Evolutionary conservation across 2,888 invertebrate genomes (phyloP).

Genomic region (Tachystola acroxantha): DNA sequence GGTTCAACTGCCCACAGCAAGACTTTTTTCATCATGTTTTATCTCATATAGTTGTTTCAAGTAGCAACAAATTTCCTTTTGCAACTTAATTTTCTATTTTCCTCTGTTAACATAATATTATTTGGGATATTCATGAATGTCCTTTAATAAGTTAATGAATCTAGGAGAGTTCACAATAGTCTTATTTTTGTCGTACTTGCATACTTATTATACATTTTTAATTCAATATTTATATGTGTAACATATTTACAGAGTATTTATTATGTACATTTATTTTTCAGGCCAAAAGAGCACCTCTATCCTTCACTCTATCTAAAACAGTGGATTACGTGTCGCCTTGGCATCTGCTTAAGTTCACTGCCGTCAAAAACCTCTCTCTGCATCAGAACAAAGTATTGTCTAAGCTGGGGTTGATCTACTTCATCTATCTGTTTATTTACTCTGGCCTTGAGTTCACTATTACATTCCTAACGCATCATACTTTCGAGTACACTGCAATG

Average conservation of each 20-base stretch:
- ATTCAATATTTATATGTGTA: no score
- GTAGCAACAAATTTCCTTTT: no score
- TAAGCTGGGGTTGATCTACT: constrained; percentile 87
- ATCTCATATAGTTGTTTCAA: no score
- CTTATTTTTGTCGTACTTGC: not conserved
- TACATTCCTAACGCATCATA: constrained; percentile 96
- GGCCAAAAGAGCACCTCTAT: constrained; percentile 84
- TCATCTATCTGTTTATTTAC: constrained; percentile 95
- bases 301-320: constrained; percentile 81
- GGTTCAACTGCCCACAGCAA: no score
- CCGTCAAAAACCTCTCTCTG: constrained; percentile 80
- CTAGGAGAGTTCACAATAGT: no score
- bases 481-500: constrained; percentile 94
- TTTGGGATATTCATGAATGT: no score
- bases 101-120: no score
- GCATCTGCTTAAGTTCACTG: constrained; percentile 78
- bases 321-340: constrained; percentile 67
- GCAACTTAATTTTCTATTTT: no score
- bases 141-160: no score
- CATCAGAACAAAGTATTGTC: constrained; percentile 82
- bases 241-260: not conserved
- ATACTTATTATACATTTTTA: not conserved
- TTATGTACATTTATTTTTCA: constrained; percentile 49
- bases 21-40: no score
- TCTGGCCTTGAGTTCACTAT: constrained; percentile 98